These are phyloP conservation scores for Strix aluco DNA, from an alignment of 2,113 vertebrate species.

Conservation along the genomic window DNA sequence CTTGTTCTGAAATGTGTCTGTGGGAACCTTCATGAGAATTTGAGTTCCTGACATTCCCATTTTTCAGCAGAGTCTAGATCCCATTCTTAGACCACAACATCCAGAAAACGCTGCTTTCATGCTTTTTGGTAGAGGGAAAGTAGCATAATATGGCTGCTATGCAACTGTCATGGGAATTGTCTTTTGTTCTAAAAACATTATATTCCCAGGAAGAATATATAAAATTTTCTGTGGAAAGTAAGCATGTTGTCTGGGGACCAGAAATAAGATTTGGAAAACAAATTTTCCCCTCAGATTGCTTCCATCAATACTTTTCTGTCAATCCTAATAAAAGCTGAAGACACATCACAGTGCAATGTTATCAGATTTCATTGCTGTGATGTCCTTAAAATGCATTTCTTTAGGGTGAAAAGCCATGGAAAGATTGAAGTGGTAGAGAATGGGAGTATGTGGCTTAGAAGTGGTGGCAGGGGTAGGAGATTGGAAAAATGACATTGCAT, in stretches of 20 bases:
- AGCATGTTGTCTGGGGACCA: not conserved
- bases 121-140: not conserved
- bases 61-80: not conserved
- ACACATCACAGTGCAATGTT: not conserved
- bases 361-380: not conserved
- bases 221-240: not conserved
- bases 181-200: not conserved
- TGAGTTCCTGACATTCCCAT: not conserved
- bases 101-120: not conserved
- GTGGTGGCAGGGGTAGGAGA: not conserved
- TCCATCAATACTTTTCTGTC: not conserved
- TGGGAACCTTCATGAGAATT: not conserved
- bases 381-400: not conserved
- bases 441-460: not conserved
- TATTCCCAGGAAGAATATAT: not conserved
- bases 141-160: not conserved
- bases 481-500: fast-evolving
- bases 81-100: not conserved
- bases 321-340: not conserved
- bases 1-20: not conserved
- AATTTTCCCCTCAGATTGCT: not conserved
- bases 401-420: not conserved
- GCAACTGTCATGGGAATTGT: not conserved
- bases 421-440: not conserved
- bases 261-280: not conserved